phyloP scores from a whole-genome alignment of 2,113 vertebrate species.

The Scolopax mira region DNA sequence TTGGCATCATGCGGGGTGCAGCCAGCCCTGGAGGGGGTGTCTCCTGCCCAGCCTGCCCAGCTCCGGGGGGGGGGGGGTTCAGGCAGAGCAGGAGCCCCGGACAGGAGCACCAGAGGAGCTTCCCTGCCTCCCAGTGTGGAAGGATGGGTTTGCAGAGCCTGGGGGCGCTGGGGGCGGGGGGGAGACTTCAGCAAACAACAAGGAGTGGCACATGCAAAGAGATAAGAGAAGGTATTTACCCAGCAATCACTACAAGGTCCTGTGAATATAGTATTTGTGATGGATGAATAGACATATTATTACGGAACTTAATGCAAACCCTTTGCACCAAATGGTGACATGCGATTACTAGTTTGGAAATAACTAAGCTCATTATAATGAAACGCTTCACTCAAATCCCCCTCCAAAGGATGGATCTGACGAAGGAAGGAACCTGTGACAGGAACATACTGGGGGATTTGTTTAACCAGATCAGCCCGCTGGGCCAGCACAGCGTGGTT shows the following conservation, averaged over 20 bases:
- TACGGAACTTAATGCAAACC: neutral
- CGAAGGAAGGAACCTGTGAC: slow-evolving; percentile 2
- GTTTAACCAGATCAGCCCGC: slow-evolving; percentile 44
- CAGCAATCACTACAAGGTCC: neutral
- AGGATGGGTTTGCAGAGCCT: neutral
- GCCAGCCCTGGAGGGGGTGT: neutral
- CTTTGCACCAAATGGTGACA: slow-evolving; percentile 3
- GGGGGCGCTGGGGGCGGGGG: neutral
- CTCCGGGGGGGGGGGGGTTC: neutral
- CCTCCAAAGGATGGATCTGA: slow-evolving; percentile 36
- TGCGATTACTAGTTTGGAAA: neutral
- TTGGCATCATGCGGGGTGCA: neutral
- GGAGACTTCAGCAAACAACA: neutral
- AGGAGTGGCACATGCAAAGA: neutral
- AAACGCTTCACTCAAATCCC: neutral
- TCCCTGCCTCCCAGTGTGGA: neutral
- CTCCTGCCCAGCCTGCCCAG: neutral
- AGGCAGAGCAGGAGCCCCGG: neutral
- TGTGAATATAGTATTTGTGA: slow-evolving; percentile 34
- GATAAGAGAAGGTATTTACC: slow-evolving; percentile 35
- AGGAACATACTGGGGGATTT: slow-evolving; percentile 13
- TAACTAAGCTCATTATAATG: neutral
- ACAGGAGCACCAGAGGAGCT: neutral
- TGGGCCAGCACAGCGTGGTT: neutral
- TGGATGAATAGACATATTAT: slow-evolving; percentile 11